These are phyloP conservation scores for Nezara viridula DNA, from an alignment of 2,888 invertebrate genomes.

Conservation along the genomic window DNA sequence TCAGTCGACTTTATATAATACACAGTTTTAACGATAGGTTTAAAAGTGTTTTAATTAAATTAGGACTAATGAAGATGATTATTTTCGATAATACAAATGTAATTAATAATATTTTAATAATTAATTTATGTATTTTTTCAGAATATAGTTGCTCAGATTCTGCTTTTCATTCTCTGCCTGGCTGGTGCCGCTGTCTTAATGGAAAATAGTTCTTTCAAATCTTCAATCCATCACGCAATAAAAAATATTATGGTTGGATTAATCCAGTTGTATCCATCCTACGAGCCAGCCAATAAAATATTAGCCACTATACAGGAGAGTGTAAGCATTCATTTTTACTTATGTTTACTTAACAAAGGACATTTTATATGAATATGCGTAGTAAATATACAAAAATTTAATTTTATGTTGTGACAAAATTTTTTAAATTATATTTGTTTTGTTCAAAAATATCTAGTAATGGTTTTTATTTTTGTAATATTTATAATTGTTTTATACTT, in stretches of 20 bases:
- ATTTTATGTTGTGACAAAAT: too few species aligned
- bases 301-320: conserved; percentile 88
- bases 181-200: conserved; percentile 83
- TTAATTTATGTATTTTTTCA: too few species aligned
- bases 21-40: too few species aligned
- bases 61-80: too few species aligned
- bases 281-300: conserved; percentile 77
- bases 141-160: conserved; percentile 81
- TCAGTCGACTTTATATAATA: too few species aligned
- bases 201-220: conserved; percentile 85
- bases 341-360: neutral
- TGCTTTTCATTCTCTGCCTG: conserved; percentile 80
- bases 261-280: conserved; percentile 80
- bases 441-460: too few species aligned
- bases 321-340: conserved; percentile 69
- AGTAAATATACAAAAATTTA: neutral
- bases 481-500: too few species aligned
- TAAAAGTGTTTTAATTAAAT: too few species aligned
- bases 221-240: conserved; percentile 84
- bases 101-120: too few species aligned
- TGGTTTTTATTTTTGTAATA: too few species aligned
- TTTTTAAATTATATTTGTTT: too few species aligned
- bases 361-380: neutral
- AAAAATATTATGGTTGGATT: conserved; percentile 79
- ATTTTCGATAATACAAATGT: neutral